Evolutionary conservation across 1,140 invertebrate species (phyloP).

Genomic region (Saccostrea cuccullata): DNA sequence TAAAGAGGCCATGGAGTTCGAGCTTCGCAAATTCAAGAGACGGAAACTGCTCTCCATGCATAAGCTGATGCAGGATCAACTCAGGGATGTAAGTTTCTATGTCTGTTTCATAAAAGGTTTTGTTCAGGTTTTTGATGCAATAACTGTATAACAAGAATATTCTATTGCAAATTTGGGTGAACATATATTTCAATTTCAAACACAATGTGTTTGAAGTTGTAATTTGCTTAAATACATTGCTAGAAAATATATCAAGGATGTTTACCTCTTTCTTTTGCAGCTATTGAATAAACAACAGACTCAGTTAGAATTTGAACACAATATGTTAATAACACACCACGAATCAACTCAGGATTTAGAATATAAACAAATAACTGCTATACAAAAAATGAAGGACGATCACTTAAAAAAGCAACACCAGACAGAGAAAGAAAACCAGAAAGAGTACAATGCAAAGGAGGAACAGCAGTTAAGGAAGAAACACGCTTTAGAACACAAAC

Average conservation of each 20-base stretch:
- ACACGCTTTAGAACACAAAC: constrained; percentile 97
- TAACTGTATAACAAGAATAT: not conserved
- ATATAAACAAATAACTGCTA: constrained; percentile 90
- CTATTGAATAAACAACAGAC: constrained; percentile 96
- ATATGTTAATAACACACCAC: constrained; percentile 96
- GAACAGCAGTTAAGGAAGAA: constrained; percentile 97
- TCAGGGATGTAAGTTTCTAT: constrained; percentile 86
- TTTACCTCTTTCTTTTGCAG: constrained; percentile 79
- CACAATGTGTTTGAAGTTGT: no score
- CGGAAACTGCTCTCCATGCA: constrained; percentile 93
- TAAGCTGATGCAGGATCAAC: constrained; percentile 92
- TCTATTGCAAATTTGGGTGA: no score
- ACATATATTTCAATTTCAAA: no score
- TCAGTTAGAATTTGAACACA: constrained; percentile 95
- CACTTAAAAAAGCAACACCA: constrained; percentile 91
- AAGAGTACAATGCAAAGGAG: constrained; percentile 96
- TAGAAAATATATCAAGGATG: not conserved
- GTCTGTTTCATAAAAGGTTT: not conserved
- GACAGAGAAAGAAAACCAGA: constrained; percentile 96
- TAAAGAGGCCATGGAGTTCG: constrained; percentile 93
- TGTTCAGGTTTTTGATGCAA: not conserved
- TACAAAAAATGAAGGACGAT: constrained; percentile 94
- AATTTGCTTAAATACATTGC: no score
- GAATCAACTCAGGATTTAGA: constrained; percentile 98
- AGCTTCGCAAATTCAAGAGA: constrained; percentile 94